These are phyloP conservation scores for Anolis apletophallus DNA, from an alignment of 2,797 vertebrate species.

Conservation along the genomic window DNA sequence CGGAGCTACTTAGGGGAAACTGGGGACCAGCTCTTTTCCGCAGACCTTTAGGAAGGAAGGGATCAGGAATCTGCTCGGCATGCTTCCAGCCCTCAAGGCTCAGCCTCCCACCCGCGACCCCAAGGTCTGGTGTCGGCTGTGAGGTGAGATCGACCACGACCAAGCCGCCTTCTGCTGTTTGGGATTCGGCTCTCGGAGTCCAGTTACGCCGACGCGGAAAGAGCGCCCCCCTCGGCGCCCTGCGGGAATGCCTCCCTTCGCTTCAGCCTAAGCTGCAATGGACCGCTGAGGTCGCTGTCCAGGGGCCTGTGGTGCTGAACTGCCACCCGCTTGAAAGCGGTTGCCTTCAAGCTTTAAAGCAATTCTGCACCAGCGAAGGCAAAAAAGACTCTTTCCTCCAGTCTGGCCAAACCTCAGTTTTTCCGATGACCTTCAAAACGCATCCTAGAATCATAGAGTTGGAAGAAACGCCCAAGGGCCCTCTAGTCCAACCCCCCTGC, in stretches of 20 bases:
- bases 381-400: no score
- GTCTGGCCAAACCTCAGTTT: not conserved
- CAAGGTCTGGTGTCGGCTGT: not conserved
- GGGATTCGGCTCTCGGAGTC: not conserved
- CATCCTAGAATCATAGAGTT: no score
- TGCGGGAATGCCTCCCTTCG: not conserved
- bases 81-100: not conserved
- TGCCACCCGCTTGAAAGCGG: not conserved
- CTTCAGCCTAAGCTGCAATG: not conserved
- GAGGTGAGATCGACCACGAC: not conserved
- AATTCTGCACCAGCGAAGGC: not conserved
- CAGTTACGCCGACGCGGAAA: not conserved
- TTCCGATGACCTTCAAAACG: not conserved
- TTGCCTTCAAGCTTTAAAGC: not conserved
- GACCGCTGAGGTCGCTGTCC: constrained; percentile 18
- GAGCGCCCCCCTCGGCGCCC: not conserved
- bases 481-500: no score
- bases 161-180: not conserved
- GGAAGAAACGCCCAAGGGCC: no score
- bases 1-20: not conserved
- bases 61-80: not conserved
- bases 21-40: not conserved
- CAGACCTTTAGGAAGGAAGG: not conserved
- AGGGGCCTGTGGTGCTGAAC: constrained; percentile 29
- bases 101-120: not conserved